A percentile compares a stretch with the other conserved stretches of the same genome.
phyloP scores from a whole-genome alignment of 1,140 invertebrate genomes.

The Rhynchophorus ferrugineus region DNA sequence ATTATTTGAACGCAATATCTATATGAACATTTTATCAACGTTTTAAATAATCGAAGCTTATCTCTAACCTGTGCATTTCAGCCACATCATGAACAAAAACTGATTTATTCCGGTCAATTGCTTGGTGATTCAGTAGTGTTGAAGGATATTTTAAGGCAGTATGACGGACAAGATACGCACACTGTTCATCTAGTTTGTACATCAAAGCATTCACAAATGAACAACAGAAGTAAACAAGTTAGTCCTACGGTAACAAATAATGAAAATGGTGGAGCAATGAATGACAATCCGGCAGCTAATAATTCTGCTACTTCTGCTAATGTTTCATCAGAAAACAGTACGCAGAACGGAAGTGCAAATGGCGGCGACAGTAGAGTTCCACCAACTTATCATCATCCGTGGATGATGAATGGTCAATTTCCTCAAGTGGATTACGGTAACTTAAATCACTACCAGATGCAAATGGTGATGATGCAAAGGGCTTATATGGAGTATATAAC shows the following conservation, averaged over 20 bases:
- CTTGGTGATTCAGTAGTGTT: conserved; percentile 66
- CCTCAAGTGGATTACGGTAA: conserved; percentile 25
- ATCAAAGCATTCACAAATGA: conserved; percentile 32
- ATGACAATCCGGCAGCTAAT: neutral
- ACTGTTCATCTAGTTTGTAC: conserved; percentile 79
- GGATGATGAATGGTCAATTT: conserved; percentile 17
- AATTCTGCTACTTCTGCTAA: neutral
- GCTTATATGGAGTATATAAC: conserved; percentile 78
- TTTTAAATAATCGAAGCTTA: conserved; percentile 15
- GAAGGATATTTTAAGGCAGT: conserved; percentile 71
- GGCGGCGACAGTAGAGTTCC: conserved; percentile 21
- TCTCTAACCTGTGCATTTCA: conserved; percentile 41
- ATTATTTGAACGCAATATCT: too few species aligned
- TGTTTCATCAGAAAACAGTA: conserved; percentile 5
- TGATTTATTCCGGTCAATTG: conserved; percentile 86
- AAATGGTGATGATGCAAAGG: conserved; percentile 73
- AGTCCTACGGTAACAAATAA: conserved; percentile 1
- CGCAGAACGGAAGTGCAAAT: conserved; percentile 1
- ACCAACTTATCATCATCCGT: conserved; percentile 19
- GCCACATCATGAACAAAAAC: conserved; percentile 72
- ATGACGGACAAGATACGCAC: conserved; percentile 62
- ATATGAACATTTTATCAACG: neutral
- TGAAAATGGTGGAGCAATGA: neutral
- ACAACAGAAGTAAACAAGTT: neutral
- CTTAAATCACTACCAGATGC: conserved; percentile 42